Evolutionary conservation across 2,888 invertebrate genomes (phyloP).

Genomic region (Andrena hattorfiana): DNA sequence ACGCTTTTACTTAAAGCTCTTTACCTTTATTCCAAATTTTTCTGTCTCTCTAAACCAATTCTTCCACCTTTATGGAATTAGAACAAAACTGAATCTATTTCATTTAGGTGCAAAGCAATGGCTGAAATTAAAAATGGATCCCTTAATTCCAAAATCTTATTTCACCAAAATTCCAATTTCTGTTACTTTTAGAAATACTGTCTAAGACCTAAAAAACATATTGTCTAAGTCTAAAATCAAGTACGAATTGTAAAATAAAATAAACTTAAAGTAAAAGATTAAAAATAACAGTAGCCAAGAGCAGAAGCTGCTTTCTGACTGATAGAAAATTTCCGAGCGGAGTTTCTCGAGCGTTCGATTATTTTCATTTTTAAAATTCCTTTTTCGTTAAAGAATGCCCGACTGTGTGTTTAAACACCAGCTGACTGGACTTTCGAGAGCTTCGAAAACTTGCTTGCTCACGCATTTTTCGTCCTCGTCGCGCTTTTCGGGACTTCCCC

Average conservation of each 20-base stretch:
- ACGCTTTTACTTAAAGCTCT: conserved; percentile 1
- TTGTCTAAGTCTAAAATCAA: neutral
- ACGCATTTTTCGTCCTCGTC: conserved; percentile 4
- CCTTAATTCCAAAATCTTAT: neutral
- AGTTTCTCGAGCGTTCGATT: neutral
- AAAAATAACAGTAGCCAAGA: neutral
- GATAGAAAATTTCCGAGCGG: neutral
- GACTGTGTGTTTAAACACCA: neutral
- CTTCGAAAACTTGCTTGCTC: neutral
- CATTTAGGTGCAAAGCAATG: neutral
- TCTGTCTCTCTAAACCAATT: neutral
- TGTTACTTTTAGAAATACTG: neutral
- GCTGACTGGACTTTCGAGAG: neutral
- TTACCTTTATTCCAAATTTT: conserved; percentile 1
- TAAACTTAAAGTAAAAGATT: neutral
- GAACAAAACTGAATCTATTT: no score
- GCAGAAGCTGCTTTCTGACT: neutral
- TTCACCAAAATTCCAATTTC: conserved; percentile 1
- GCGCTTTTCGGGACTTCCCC: conserved; percentile 21
- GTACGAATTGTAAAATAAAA: neutral
- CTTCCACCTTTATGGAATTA: neutral
- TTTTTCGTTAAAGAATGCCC: neutral
- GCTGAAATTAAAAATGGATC: neutral
- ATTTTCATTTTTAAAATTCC: neutral
- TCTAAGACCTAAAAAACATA: neutral